Conservation (phyloP, 2,113 vertebrate species). For the Saimiri boliviensis region DNA sequence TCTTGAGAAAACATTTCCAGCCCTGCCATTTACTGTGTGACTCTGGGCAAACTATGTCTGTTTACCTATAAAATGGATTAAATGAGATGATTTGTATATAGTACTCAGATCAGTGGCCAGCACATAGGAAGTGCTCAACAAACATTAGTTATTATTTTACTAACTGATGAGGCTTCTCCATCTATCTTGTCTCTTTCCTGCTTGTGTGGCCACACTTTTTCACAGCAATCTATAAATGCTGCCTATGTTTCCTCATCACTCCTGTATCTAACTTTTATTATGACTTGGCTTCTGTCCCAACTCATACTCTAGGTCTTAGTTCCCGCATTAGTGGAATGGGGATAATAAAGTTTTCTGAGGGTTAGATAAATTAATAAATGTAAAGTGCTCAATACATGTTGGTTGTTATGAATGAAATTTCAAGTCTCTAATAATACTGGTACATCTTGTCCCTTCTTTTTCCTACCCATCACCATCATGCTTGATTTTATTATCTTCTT, state of each 20-base stretch:
- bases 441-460: not conserved
- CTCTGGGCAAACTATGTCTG: not conserved
- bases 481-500: not conserved
- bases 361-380: not conserved
- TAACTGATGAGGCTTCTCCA: not conserved
- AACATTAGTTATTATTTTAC: not conserved
- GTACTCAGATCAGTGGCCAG: not conserved
- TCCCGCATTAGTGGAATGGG: not conserved
- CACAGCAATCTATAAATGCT: not conserved
- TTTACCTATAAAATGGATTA: not conserved
- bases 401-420: not conserved
- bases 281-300: not conserved
- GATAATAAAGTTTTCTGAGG: not conserved
- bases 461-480: not conserved
- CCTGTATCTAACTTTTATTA: not conserved
- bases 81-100: not conserved
- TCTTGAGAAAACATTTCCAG: not conserved
- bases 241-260: not conserved
- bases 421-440: not conserved
- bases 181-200: not conserved
- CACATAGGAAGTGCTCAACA: not conserved
- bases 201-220: not conserved
- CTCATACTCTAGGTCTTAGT: not conserved
- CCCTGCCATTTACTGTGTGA: constrained; percentile 1
- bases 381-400: not conserved